A percentile compares a stretch with the other conserved stretches of the same genome.
Conservation (phyloP, 1,140 invertebrate species). For the Drosophila pallidifrons region DNA sequence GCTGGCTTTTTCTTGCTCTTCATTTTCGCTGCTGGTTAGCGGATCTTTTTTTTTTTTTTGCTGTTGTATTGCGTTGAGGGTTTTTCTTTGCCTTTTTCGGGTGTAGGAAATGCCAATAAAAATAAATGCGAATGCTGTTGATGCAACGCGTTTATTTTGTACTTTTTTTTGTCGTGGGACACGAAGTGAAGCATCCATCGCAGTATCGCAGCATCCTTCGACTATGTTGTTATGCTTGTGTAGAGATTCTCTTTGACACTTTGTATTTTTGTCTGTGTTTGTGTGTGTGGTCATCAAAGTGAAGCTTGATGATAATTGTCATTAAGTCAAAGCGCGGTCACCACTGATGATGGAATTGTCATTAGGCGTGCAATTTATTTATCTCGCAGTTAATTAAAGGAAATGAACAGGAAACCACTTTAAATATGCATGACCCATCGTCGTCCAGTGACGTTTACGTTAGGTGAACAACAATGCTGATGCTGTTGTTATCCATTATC, state of each 20-base stretch:
- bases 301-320: constrained; percentile 47
- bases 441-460: too few species aligned
- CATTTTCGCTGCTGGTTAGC: constrained; percentile 30
- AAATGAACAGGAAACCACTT: constrained; percentile 30
- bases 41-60: constrained; percentile 35
- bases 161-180: background rate
- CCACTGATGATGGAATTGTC: constrained; percentile 35
- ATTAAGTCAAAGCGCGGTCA: constrained; percentile 27
- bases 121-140: constrained; percentile 52
- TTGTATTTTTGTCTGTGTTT: background rate
- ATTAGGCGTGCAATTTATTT: constrained; percentile 47
- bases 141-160: constrained; percentile 34
- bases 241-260: constrained; percentile 47
- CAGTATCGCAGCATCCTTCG: constrained; percentile 11
- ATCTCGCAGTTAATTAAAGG: constrained; percentile 45
- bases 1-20: background rate
- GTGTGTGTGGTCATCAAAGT: constrained; percentile 39
- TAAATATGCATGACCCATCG: constrained; percentile 1
- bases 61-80: constrained; percentile 6
- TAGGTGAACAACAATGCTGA: background rate
- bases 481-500: background rate
- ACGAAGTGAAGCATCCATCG: constrained; percentile 39
- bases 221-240: constrained; percentile 18
- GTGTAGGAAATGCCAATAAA: constrained; percentile 52
- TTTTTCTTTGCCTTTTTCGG: constrained; percentile 11